Evolutionary conservation across 2,113 vertebrate species (phyloP).

Genomic region (Daboia siamensis): DNA sequence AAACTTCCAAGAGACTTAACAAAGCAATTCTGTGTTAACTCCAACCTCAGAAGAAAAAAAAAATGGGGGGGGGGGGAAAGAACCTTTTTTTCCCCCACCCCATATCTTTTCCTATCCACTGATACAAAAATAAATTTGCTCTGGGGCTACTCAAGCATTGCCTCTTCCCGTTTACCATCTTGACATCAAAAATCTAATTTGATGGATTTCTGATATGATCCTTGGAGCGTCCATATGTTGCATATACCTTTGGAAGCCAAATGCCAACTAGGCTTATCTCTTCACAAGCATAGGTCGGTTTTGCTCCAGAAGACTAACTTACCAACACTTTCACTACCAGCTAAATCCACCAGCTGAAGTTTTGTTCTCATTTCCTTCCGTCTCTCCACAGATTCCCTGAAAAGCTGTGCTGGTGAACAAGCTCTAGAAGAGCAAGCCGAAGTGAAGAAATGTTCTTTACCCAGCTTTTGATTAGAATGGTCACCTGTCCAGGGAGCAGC

Average conservation of each 20-base stretch:
- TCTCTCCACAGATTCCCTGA: conserved; percentile 3
- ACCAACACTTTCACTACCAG: conserved; percentile 82
- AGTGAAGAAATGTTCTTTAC: conserved; percentile 14
- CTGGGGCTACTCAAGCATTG: not conserved
- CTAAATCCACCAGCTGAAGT: conserved; percentile 84
- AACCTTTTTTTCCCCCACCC: not conserved
- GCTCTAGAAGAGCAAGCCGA: conserved; percentile 31
- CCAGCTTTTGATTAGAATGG: not conserved
- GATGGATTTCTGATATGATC: not conserved
- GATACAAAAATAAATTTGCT: not conserved
- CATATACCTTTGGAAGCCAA: not conserved
- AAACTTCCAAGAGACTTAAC: not conserved
- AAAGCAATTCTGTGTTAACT: not conserved
- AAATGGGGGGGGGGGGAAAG: not conserved
- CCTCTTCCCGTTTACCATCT: too few species aligned
- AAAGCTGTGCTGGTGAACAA: not conserved
- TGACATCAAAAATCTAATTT: not conserved
- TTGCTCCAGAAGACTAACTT: not conserved
- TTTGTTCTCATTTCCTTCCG: conserved; percentile 59
- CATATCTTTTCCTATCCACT: not conserved
- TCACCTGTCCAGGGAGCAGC: conserved; percentile 43
- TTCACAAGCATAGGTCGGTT: not conserved
- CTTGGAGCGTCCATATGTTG: not conserved
- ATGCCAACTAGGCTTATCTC: not conserved
- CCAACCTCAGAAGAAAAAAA: not conserved